Conservation (phyloP, 1,140 invertebrate species). For the Varroa destructor region DNA sequence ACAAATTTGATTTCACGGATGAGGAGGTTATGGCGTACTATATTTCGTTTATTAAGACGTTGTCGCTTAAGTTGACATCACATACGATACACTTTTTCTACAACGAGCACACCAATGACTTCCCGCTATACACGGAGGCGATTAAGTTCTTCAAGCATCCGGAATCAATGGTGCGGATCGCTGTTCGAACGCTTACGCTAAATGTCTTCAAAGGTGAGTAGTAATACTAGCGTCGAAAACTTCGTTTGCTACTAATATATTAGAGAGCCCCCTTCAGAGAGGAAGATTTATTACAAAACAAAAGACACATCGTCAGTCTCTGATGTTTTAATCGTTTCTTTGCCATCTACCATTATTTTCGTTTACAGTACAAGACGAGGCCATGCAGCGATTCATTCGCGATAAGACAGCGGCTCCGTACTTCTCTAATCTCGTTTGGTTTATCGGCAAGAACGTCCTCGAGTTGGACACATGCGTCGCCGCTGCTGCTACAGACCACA, state of each 20-base stretch:
- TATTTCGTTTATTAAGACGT: constrained; percentile 94
- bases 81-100: constrained; percentile 99
- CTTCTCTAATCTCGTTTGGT: constrained; percentile 98
- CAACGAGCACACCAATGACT: constrained; percentile 99
- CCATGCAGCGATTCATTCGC: constrained; percentile 88
- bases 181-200: constrained; percentile 86
- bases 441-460: constrained; percentile 93
- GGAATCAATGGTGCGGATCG: constrained; percentile 97
- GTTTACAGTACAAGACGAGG: constrained; percentile 67
- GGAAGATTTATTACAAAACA: constrained; percentile 5
- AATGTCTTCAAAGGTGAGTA: constrained; percentile 67
- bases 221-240: constrained; percentile 17
- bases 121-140: constrained; percentile 94
- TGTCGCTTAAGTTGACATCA: constrained; percentile 93
- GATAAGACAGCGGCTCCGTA: constrained; percentile 90
- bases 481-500: constrained; percentile 66
- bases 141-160: constrained; percentile 98
- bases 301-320: constrained; percentile 1
- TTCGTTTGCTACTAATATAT: constrained; percentile 25
- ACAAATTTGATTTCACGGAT: constrained; percentile 98
- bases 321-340: not conserved
- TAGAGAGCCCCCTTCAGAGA: not conserved
- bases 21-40: constrained; percentile 99
- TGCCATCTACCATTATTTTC: no score
- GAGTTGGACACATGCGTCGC: constrained; percentile 82